Evolutionary conservation across 2,888 invertebrate species (phyloP).

Genomic region (Mythimna pallens): DNA sequence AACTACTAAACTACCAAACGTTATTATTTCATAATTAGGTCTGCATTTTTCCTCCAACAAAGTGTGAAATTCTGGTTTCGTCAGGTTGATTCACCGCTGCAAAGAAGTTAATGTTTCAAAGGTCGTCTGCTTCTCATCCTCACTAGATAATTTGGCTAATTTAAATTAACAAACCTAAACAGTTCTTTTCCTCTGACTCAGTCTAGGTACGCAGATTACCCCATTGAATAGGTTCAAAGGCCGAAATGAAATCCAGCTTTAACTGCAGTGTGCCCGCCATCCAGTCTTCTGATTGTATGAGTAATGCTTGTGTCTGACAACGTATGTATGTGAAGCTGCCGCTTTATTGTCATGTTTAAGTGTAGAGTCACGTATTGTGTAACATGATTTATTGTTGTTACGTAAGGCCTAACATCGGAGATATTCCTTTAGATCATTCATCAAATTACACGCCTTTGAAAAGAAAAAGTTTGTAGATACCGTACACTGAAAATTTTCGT

Average conservation of each 20-base stretch:
- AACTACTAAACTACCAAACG: not conserved
- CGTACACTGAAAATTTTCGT: slow-evolving; percentile 8
- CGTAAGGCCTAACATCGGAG: slow-evolving; percentile 37
- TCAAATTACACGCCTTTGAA: slow-evolving; percentile 10
- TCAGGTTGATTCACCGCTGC: slow-evolving; percentile 34
- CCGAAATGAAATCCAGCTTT: slow-evolving; percentile 79
- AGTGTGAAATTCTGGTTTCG: slow-evolving; percentile 7
- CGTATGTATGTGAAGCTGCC: slow-evolving; percentile 53
- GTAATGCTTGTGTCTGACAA: slow-evolving; percentile 69
- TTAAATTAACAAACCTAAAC: slow-evolving; percentile 81
- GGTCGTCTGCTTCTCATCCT: slow-evolving; percentile 66
- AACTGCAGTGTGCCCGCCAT: slow-evolving; percentile 78
- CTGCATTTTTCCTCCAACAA: slow-evolving; percentile 14
- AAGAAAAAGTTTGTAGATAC: slow-evolving; percentile 13
- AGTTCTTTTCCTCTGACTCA: slow-evolving; percentile 85
- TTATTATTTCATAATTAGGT: not conserved
- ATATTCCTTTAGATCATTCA: slow-evolving; percentile 26
- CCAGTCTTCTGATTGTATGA: slow-evolving; percentile 71
- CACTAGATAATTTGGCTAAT: slow-evolving; percentile 75
- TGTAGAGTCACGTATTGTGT: slow-evolving; percentile 55
- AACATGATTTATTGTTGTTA: slow-evolving; percentile 61
- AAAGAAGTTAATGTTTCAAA: slow-evolving; percentile 45
- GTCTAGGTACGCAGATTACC: slow-evolving; percentile 72
- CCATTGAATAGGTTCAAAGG: slow-evolving; percentile 75
- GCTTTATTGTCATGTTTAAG: slow-evolving; percentile 52